These are phyloP conservation scores for Stegodyphus dumicola DNA, from an alignment of 1,140 invertebrate genomes.

Conservation along the genomic window DNA sequence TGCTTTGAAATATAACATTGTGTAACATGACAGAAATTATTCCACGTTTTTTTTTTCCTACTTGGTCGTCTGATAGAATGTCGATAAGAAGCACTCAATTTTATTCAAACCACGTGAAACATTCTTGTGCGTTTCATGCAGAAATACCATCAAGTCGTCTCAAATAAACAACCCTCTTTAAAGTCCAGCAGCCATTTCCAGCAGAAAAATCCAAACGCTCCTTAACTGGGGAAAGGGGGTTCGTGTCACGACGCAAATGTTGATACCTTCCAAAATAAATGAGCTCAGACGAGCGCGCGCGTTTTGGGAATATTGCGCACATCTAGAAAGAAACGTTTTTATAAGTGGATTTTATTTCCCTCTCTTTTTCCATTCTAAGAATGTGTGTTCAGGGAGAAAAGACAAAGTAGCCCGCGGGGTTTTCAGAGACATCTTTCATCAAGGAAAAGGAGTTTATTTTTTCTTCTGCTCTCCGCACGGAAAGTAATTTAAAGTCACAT, in stretches of 20 bases:
- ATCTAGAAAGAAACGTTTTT: background rate
- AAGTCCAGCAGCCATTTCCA: background rate
- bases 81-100: too few relatives aligned
- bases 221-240: background rate
- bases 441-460: slow-evolving; percentile 30
- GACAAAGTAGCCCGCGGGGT: slow-evolving; percentile 30
- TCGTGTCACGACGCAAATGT: slow-evolving; percentile 31
- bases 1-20: too few relatives aligned
- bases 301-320: slow-evolving; percentile 32
- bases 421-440: slow-evolving; percentile 43
- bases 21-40: too few relatives aligned
- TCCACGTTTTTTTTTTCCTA: too few relatives aligned
- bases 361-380: too few relatives aligned
- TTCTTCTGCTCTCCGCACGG: background rate
- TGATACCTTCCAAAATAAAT: slow-evolving; percentile 39
- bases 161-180: too few relatives aligned
- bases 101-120: too few relatives aligned
- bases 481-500: background rate
- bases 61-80: too few relatives aligned
- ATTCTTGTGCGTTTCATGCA: too few relatives aligned
- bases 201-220: background rate
- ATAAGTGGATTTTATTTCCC: too few relatives aligned
- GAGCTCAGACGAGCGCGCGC: slow-evolving; percentile 21
- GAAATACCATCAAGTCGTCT: too few relatives aligned
- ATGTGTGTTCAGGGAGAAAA: background rate